These are phyloP conservation scores for Zaprionus capensis DNA, from an alignment of 1,140 invertebrate species.

Conservation along the genomic window DNA sequence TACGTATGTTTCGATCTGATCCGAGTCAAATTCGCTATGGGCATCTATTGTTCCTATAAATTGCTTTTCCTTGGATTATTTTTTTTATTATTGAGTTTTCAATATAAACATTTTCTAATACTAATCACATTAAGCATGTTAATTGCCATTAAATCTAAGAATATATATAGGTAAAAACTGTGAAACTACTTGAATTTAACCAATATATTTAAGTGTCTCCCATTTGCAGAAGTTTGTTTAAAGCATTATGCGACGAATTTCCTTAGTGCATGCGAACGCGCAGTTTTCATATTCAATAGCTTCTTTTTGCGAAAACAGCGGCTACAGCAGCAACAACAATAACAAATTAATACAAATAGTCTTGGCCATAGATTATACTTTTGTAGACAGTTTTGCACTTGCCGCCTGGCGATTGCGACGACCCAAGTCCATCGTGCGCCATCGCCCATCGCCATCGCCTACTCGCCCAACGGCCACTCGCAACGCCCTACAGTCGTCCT, in stretches of 20 bases:
- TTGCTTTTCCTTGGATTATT: not conserved
- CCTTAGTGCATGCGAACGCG: slow-evolving; percentile 7
- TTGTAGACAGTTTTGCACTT: slow-evolving; percentile 70
- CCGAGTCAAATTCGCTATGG: not conserved
- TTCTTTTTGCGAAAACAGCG: slow-evolving; percentile 6
- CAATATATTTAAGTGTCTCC: not conserved
- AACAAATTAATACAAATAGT: slow-evolving; percentile 81
- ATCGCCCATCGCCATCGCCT: slow-evolving; percentile 1
- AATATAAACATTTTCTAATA: not conserved
- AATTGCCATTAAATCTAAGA: no score
- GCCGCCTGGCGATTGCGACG: slow-evolving; percentile 18
- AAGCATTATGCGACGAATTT: slow-evolving; percentile 1
- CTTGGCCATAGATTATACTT: slow-evolving; percentile 78
- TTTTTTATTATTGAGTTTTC: not conserved
- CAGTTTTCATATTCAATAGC: slow-evolving; percentile 59
- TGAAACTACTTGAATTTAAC: not conserved
- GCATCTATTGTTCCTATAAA: not conserved
- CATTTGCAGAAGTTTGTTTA: not conserved
- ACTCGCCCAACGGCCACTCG: not conserved
- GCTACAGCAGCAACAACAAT: slow-evolving; percentile 34
- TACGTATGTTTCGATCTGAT: not conserved
- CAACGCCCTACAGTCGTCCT: not conserved
- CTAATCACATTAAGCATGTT: no score
- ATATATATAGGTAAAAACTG: not conserved
- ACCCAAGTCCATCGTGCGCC: slow-evolving; percentile 6